Conservation (phyloP, 2,888 invertebrate species). For the Eulithis testata region DNA sequence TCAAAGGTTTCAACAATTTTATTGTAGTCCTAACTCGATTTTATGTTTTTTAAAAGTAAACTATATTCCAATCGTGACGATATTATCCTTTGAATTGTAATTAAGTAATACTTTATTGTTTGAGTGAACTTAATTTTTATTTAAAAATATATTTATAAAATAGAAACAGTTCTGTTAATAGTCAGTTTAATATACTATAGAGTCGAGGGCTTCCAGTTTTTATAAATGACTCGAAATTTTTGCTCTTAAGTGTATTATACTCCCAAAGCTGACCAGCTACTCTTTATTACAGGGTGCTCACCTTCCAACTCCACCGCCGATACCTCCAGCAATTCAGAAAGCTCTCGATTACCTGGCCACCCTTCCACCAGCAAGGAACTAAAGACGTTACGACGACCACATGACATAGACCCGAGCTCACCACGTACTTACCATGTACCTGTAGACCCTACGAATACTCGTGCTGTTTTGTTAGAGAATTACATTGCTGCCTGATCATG, state of each 20-base stretch:
- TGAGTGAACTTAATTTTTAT: no score
- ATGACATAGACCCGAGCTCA: constrained; percentile 34
- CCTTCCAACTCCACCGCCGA: constrained; percentile 90
- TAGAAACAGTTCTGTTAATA: no score
- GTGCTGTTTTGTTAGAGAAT: constrained; percentile 61
- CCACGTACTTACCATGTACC: constrained; percentile 46
- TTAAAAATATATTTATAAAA: no score
- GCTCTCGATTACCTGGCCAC: constrained; percentile 89
- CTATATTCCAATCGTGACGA: no score
- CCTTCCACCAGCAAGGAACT: constrained; percentile 83
- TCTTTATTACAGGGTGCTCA: constrained; percentile 86
- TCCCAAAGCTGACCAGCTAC: background rate
- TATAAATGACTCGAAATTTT: no score
- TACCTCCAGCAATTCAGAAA: constrained; percentile 90
- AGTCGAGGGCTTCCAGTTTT: no score
- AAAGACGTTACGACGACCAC: constrained; percentile 28
- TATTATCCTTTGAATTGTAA: no score
- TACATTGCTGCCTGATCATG: constrained; percentile 30
- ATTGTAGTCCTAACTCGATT: background rate
- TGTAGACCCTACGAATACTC: constrained; percentile 52
- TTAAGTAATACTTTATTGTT: no score
- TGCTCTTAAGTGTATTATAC: background rate
- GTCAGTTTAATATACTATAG: background rate
- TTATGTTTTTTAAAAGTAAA: no score
- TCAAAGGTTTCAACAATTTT: constrained; percentile 4